A percentile compares a stretch with the other conserved stretches of the same genome.
These are phyloP conservation scores for Cyclophora albipunctata DNA, from an alignment of 2,888 invertebrate genomes.

Conservation along the genomic window DNA sequence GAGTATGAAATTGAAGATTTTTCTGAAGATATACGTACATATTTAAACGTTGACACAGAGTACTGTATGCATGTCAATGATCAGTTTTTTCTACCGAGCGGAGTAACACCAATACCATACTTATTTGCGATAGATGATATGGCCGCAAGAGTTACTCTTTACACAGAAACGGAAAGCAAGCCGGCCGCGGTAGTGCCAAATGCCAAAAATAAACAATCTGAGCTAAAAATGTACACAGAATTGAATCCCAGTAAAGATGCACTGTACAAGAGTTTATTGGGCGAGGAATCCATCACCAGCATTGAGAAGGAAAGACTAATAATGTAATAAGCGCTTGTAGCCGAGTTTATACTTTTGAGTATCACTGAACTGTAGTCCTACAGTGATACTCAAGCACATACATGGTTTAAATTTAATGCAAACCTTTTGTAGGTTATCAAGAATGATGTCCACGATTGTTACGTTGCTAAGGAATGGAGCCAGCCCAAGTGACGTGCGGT, in stretches of 20 bases:
- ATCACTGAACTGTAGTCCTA: no score
- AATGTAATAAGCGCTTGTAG: no score
- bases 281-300: no score
- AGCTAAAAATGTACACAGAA: no score
- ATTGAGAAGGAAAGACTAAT: no score
- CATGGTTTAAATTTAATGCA: no score
- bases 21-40: conserved; percentile 20
- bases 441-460: conserved; percentile 37
- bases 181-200: no score
- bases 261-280: conserved; percentile 21
- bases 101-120: conserved; percentile 26
- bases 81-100: conserved; percentile 18
- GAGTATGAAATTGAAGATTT: conserved; percentile 12
- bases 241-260: conserved; percentile 38
- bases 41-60: not conserved
- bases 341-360: no score
- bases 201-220: no score
- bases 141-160: conserved; percentile 5
- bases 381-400: no score
- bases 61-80: conserved; percentile 26
- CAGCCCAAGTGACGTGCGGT: conserved; percentile 40
- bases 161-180: no score
- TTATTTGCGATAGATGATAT: conserved; percentile 48
- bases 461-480: conserved; percentile 50
- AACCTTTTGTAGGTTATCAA: conserved; percentile 35